phyloP scores from a whole-genome alignment of 2,113 vertebrate genomes.

The Origma solitaria region DNA sequence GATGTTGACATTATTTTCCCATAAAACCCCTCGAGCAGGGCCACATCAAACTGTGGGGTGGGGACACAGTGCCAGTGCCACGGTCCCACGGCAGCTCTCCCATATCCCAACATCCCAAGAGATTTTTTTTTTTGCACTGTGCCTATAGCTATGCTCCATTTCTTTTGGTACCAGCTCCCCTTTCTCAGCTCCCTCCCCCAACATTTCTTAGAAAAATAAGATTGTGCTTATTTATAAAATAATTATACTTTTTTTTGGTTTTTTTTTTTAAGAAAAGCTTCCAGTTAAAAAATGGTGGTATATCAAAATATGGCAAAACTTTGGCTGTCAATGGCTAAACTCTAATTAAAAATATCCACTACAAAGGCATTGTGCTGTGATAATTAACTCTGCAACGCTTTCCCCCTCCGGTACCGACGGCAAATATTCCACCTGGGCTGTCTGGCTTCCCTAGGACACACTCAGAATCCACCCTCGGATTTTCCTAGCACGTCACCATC shows the following conservation, averaged over 20 bases:
- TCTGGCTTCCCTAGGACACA: background rate
- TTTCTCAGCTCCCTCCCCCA: background rate
- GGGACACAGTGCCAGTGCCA: background rate
- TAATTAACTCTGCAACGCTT: background rate
- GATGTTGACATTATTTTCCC: background rate
- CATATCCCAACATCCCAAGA: conserved; percentile 51
- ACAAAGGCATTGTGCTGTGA: conserved; percentile 64
- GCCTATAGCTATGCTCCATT: background rate
- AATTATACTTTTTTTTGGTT: background rate
- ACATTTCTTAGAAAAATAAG: conserved; percentile 76
- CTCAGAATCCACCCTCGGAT: background rate
- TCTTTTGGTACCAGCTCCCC: conserved; percentile 47
- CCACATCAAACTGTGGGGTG: background rate
- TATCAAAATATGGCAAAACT: conserved; percentile 76
- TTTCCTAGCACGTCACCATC: background rate
- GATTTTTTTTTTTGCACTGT: background rate
- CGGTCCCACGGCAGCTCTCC: background rate
- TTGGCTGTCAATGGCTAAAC: conserved; percentile 61
- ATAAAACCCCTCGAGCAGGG: background rate
- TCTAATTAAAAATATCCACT: conserved; percentile 56
- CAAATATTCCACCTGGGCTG: background rate
- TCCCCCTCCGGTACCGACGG: background rate
- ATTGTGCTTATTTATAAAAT: conserved; percentile 74
- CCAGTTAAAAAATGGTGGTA: conserved; percentile 70
- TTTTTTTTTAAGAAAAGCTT: conserved; percentile 70